A percentile compares a stretch with the other conserved stretches of the same genome.
Conservation (phyloP, 2,113 vertebrate species). For the Vireo altiloquus region DNA sequence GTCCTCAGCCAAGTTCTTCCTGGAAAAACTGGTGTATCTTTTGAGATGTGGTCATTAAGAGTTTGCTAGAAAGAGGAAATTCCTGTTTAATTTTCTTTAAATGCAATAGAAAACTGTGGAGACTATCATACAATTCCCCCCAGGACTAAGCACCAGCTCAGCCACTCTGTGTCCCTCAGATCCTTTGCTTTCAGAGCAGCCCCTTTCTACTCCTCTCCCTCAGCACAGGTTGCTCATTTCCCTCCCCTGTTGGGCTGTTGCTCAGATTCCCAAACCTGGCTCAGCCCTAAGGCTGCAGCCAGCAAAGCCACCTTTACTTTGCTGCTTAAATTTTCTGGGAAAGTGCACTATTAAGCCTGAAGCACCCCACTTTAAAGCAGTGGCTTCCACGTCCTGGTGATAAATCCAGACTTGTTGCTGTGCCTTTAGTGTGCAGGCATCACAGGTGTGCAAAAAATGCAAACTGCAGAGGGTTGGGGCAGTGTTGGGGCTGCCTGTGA, state of each 20-base stretch:
- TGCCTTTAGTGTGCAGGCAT: background rate
- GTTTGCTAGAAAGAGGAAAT: background rate
- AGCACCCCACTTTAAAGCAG: background rate
- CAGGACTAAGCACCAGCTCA: background rate
- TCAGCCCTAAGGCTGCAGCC: background rate
- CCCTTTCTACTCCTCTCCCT: background rate
- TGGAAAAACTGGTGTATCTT: rapidly evolving
- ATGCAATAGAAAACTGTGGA: too few relatives aligned
- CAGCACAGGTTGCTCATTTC: too few relatives aligned
- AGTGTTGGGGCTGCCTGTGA: background rate
- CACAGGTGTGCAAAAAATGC: background rate
- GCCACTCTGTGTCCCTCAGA: rapidly evolving
- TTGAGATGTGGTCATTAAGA: background rate
- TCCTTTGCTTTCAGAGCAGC: background rate
- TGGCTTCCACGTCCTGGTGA: background rate
- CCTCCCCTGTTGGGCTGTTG: background rate
- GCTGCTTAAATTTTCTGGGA: background rate
- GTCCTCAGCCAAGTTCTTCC: background rate
- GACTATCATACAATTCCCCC: rapidly evolving
- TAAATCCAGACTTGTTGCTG: background rate
- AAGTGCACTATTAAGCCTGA: background rate
- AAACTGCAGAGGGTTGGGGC: background rate
- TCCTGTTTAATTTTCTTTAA: background rate
- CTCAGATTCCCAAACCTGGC: background rate
- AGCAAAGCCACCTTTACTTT: background rate